Conservation (phyloP, 2,888 invertebrate species). For the Fabriciana adippe region DNA sequence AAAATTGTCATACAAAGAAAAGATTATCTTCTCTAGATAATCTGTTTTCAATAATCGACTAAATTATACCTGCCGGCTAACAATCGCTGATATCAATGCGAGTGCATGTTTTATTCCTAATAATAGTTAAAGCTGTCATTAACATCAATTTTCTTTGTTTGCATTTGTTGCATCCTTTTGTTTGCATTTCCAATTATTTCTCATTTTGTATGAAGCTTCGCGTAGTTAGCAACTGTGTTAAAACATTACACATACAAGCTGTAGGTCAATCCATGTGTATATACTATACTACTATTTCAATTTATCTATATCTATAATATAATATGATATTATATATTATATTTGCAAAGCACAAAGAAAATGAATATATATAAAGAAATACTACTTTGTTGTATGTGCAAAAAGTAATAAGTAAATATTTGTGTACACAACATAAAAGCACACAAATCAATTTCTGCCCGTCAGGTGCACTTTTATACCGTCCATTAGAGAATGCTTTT, state of each 20-base stretch:
- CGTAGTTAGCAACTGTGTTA: too few relatives aligned
- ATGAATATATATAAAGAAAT: too few relatives aligned
- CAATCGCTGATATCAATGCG: not conserved
- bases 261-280: too few relatives aligned
- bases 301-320: too few relatives aligned
- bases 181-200: not conserved
- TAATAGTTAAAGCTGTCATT: not conserved
- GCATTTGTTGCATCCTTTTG: not conserved
- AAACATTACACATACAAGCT: too few relatives aligned
- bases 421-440: not conserved
- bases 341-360: too few relatives aligned
- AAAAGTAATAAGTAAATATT: not conserved
- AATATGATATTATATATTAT: too few relatives aligned
- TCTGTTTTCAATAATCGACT: not conserved
- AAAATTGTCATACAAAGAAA: not conserved
- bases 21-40: not conserved
- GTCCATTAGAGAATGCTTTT: slow-evolving; percentile 5
- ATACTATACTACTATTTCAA: too few relatives aligned
- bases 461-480: not conserved
- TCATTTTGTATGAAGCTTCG: not conserved
- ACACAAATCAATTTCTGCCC: not conserved
- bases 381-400: too few relatives aligned
- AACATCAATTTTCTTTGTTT: not conserved
- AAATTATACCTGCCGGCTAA: slow-evolving; percentile 1
- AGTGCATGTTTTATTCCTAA: not conserved